Conservation (phyloP, 1,140 invertebrate genomes). For the Aporrectodea caliginosa region DNA sequence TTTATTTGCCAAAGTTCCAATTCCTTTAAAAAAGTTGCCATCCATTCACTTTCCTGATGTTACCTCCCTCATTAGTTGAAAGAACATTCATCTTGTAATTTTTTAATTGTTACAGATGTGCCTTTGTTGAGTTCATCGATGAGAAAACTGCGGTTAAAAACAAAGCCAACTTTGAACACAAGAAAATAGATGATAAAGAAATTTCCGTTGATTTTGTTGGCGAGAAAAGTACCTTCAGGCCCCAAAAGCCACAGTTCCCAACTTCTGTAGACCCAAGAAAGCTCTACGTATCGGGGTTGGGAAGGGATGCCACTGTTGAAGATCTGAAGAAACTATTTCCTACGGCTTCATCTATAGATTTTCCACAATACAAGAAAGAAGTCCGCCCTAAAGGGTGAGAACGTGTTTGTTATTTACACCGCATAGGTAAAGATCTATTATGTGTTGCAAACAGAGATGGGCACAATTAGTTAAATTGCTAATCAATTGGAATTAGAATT, state of each 20-base stretch:
- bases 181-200: background rate
- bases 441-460: too few relatives aligned
- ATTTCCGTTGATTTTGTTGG: background rate
- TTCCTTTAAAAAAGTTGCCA: background rate
- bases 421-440: too few relatives aligned
- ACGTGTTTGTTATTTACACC: too few relatives aligned
- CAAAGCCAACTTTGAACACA: background rate
- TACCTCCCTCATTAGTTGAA: too few relatives aligned
- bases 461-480: too few relatives aligned
- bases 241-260: background rate
- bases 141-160: background rate
- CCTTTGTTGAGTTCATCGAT: background rate
- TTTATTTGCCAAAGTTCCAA: background rate
- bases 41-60: too few relatives aligned
- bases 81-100: too few relatives aligned
- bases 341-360: background rate
- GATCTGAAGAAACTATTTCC: background rate
- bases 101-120: background rate
- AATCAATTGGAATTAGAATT: too few relatives aligned
- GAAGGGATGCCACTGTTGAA: background rate
- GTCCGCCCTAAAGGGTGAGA: background rate
- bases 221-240: background rate
- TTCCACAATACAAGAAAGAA: background rate
- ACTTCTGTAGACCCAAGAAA: background rate
- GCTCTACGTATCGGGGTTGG: background rate